A percentile compares a stretch with the other conserved stretches of the same genome.
Conservation (phyloP, 1,140 invertebrate species). For the Drosophila parabipectinata region DNA sequence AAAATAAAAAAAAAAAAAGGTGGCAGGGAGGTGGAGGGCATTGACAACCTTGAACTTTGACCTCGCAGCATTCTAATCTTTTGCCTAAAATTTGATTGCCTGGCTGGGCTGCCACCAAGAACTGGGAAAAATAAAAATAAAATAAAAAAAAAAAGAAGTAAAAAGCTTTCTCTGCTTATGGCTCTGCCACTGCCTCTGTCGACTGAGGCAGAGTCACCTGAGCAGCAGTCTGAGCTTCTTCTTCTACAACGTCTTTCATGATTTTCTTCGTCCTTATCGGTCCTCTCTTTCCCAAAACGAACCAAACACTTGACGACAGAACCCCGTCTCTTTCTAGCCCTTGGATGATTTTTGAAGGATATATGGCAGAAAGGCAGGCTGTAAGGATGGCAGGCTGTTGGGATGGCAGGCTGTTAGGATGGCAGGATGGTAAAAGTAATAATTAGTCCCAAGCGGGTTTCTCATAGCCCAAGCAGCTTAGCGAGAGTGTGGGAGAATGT, state of each 20-base stretch:
- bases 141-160: conserved; percentile 1
- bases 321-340: conserved; percentile 8
- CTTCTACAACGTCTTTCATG: not conserved
- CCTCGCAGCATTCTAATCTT: conserved; percentile 70
- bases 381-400: too few species aligned
- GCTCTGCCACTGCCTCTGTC: not conserved
- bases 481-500: conserved; percentile 3
- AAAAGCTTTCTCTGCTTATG: conserved; percentile 5
- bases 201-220: conserved; percentile 20
- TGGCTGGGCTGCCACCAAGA: not conserved
- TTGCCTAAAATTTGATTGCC: conserved; percentile 73
- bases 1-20: conserved; percentile 7
- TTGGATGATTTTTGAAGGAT: conserved; percentile 33
- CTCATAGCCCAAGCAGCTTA: conserved; percentile 51
- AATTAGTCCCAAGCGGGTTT: conserved; percentile 76
- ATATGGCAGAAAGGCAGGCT: conserved; percentile 32
- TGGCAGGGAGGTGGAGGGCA: not conserved
- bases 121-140: conserved; percentile 3
- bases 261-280: not conserved
- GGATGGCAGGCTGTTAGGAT: conserved; percentile 29
- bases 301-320: conserved; percentile 22
- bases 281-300: not conserved
- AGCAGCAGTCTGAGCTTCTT: conserved; percentile 7
- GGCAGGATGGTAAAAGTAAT: conserved; percentile 43
- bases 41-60: conserved; percentile 78